Conservation (phyloP, 2,113 vertebrate species). For the Odontesthes bonariensis region DNA sequence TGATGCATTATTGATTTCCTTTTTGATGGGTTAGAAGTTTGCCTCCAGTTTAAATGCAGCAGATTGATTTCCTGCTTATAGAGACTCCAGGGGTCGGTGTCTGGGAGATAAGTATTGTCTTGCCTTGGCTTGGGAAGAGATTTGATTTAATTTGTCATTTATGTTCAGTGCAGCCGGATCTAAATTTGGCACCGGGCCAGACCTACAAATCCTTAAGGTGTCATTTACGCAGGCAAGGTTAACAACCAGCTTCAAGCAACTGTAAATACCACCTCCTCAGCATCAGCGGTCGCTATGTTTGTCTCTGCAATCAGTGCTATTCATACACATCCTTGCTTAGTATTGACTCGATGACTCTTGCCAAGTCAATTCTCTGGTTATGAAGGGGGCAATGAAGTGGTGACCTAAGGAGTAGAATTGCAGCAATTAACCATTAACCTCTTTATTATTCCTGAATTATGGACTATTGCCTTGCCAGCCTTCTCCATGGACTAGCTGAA, state of each 20-base stretch:
- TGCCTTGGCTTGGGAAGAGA: background rate
- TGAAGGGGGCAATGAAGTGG: conserved; percentile 49
- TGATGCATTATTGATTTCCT: conserved; percentile 47
- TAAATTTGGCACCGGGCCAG: conserved; percentile 44
- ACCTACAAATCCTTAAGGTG: conserved; percentile 58
- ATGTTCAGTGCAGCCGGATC: conserved; percentile 19
- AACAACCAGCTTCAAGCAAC: conserved; percentile 35
- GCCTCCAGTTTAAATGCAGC: conserved; percentile 28
- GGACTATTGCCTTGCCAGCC: background rate
- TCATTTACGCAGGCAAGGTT: conserved; percentile 46
- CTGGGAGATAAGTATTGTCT: background rate
- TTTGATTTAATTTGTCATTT: conserved; percentile 40
- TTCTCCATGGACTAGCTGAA: background rate
- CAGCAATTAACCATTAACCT: conserved; percentile 36
- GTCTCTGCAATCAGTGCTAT: conserved; percentile 37
- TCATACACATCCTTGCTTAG: conserved; percentile 61
- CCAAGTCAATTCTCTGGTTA: conserved; percentile 58
- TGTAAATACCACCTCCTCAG: conserved; percentile 28
- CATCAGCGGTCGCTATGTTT: conserved; percentile 26
- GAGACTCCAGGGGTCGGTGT: background rate
- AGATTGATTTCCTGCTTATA: conserved; percentile 19
- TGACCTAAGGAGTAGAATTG: conserved; percentile 11
- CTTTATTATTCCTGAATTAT: background rate
- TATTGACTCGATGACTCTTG: conserved; percentile 65
- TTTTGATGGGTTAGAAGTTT: conserved; percentile 10